Conservation (phyloP, 2,888 invertebrate genomes). For the Phlogophora meticulosa region DNA sequence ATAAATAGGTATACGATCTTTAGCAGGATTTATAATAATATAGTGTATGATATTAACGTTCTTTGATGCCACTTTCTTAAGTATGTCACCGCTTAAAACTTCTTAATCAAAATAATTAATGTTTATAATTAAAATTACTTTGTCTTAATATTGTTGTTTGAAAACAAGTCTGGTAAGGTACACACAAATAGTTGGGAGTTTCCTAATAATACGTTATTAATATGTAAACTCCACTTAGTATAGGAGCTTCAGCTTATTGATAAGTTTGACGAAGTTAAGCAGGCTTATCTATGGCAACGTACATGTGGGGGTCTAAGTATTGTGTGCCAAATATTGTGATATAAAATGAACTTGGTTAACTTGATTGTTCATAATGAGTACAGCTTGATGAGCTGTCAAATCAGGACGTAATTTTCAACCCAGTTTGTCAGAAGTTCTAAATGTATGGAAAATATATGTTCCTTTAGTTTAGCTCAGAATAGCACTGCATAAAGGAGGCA, state of each 20-base stretch:
- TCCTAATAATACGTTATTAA: constrained; percentile 52
- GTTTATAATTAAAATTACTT: constrained; percentile 17
- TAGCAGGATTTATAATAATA: no score
- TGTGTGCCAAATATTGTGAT: constrained; percentile 16
- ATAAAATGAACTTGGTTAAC: neutral
- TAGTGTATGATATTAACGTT: neutral
- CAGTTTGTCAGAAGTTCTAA: no score
- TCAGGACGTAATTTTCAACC: neutral
- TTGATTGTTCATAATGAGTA: neutral
- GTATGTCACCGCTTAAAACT: neutral
- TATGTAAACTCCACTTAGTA: constrained; percentile 44
- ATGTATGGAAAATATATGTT: neutral
- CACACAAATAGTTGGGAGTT: constrained; percentile 51
- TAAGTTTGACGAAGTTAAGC: constrained; percentile 53
- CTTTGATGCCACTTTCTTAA: neutral
- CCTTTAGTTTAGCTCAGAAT: no score
- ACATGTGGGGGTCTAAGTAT: constrained; percentile 9
- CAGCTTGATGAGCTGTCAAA: neutral
- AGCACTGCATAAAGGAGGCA: no score
- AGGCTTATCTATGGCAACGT: constrained; percentile 23
- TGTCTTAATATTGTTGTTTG: constrained; percentile 12
- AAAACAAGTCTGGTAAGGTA: constrained; percentile 10
- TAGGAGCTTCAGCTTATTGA: constrained; percentile 40
- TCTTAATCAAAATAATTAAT: constrained; percentile 29
- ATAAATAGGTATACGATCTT: neutral